Percentiles rank a stretch among this genome's conserved stretches.
phyloP scores from a whole-genome alignment of 2,113 vertebrate genomes.

The Sapajus apella region DNA sequence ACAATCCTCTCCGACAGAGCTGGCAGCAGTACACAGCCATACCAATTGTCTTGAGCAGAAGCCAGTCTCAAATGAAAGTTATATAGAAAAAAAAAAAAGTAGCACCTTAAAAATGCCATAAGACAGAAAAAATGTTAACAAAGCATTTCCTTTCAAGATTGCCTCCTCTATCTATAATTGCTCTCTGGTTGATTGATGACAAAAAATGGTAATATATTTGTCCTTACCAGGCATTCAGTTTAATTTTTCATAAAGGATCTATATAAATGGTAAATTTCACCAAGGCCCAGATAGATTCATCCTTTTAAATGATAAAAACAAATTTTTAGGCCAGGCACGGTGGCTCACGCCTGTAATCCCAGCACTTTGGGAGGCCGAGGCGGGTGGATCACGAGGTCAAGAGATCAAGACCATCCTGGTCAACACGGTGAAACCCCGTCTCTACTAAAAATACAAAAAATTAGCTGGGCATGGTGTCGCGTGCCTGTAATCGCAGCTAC shows the following conservation, averaged over 20 bases:
- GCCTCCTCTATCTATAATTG: neutral
- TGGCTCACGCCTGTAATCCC: too few relatives aligned
- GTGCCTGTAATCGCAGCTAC: too few relatives aligned
- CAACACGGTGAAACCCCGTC: too few relatives aligned
- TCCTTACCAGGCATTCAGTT: neutral
- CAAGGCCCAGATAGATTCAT: neutral
- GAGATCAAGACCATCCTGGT: too few relatives aligned
- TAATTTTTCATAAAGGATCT: neutral
- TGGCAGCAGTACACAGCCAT: neutral
- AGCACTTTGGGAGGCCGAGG: too few relatives aligned
- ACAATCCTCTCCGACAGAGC: neutral
- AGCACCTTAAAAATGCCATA: neutral
- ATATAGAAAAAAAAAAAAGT: neutral
- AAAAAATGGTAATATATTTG: neutral
- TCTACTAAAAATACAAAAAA: too few relatives aligned
- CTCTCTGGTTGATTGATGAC: neutral
- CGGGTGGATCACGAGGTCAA: too few relatives aligned
- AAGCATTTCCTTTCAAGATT: neutral
- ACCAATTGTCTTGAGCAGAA: neutral
- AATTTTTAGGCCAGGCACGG: neutral
- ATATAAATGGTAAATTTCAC: neutral
- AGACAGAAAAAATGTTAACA: neutral
- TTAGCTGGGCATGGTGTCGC: too few relatives aligned
- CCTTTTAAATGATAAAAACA: neutral
- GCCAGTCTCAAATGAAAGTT: neutral